Base-by-base conservation (phyloP, 2,888 invertebrate species). In the Nymphalis polychloros region DNA sequence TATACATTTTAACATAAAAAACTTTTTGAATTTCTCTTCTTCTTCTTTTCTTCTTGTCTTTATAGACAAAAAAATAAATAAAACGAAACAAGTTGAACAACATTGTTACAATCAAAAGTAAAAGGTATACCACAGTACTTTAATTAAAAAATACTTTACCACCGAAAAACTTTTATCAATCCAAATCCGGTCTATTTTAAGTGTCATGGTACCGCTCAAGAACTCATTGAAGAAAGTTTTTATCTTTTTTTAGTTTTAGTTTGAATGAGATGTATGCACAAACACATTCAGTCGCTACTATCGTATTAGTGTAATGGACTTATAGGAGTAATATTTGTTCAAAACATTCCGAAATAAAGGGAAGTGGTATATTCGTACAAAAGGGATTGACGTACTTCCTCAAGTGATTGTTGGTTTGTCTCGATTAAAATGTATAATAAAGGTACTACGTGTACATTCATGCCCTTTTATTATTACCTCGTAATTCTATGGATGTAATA, bases 331-430 rank as follows among this genome's bases (percentile, higher is more conserved):
- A 76, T 81, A 80, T 83, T 83, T 83, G 79, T 77, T 75, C 76
- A 78, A 75, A 76, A 78, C 81, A 81, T 83, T 81, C 79, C 81
- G 67, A 78, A 78, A 79, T 75, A 77, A 79, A 77, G 76, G 74
- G 73, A 74, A 75, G 73, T 74, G 76, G 76, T 70, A 67, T 73
- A 73, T 72, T 75, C 76, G 74, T 73, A 72, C 75, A 76, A 77
- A 76, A 71, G 75, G 74, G 73, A 71, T 68, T 70, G 72, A 70
- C 70, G 64, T 70, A 70, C 74, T 73, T 74, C 74, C 73, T 72
- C 70, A 61, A 73, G 70, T 70, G 65, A 72, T 73, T 73, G 67
- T 71, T 41, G 41, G 72, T 63, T 59, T 67, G 68, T 67, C 69
- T 72, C 69, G 64, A 72, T 68, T 68, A 68, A 72, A 64, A 63